phyloP scores from a whole-genome alignment of 2,113 vertebrate species.

The Paralichthys olivaceus region DNA sequence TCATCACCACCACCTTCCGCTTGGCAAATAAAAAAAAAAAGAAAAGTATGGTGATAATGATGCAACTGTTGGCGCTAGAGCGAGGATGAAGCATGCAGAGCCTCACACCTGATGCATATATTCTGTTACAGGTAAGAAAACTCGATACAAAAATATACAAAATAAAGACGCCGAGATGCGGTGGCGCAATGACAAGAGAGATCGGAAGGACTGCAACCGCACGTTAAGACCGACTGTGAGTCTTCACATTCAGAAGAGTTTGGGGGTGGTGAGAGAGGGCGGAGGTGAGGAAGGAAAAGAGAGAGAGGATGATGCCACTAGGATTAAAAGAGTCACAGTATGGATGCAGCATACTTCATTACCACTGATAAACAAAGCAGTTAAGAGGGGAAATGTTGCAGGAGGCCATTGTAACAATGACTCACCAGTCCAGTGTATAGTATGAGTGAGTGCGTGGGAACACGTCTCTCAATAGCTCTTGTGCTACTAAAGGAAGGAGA shows the following conservation, averaged over 20 bases:
- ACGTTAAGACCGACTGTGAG: slow-evolving; percentile 51
- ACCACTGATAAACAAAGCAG: slow-evolving; percentile 58
- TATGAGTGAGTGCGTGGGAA: slow-evolving; percentile 34
- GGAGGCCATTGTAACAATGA: slow-evolving; percentile 23
- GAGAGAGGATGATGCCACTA: slow-evolving; percentile 23
- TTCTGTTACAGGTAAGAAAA: slow-evolving; percentile 58
- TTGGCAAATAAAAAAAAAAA: slow-evolving; percentile 63
- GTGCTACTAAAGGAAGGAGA: slow-evolving; percentile 55
- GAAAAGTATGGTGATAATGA: slow-evolving; percentile 50
- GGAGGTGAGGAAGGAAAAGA: not conserved
- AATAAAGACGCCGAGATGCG: slow-evolving; percentile 58
- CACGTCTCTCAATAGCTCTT: slow-evolving; percentile 43
- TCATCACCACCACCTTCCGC: slow-evolving; percentile 53
- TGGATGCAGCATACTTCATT: slow-evolving; percentile 68
- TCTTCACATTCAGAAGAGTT: slow-evolving; percentile 69
- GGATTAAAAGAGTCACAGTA: slow-evolving; percentile 64
- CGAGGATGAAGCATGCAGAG: slow-evolving; percentile 68
- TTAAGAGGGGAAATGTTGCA: slow-evolving; percentile 23
- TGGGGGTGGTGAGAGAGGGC: not conserved
- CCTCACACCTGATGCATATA: slow-evolving; percentile 44
- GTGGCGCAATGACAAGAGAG: slow-evolving; percentile 11
- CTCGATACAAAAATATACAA: slow-evolving; percentile 79
- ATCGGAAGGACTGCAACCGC: slow-evolving; percentile 29
- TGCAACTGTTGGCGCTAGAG: slow-evolving; percentile 68
- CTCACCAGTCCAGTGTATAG: slow-evolving; percentile 73